Evolutionary conservation across 1,140 invertebrate species (phyloP).

Genomic region (Arion vulgaris): DNA sequence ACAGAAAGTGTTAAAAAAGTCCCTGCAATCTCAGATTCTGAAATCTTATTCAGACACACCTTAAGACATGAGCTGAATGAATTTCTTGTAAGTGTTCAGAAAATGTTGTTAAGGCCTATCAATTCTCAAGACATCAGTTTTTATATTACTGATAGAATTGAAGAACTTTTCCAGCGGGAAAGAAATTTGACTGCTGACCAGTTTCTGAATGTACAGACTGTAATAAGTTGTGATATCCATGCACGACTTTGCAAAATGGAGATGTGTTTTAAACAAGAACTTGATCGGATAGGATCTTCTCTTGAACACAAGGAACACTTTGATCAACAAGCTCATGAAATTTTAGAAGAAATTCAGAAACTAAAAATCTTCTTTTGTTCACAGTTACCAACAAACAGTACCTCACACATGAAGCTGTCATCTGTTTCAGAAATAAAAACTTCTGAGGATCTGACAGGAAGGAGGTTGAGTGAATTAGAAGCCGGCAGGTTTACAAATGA

Average conservation of each 20-base stretch:
- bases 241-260: not conserved
- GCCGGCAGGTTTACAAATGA: not conserved
- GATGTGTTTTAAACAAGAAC: not conserved
- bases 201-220: not conserved
- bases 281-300: not conserved
- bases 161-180: not conserved
- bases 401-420: not conserved
- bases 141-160: not conserved
- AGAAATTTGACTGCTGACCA: not conserved
- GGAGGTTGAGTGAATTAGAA: not conserved
- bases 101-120: not conserved
- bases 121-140: not conserved
- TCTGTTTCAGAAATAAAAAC: not conserved
- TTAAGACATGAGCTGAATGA: not conserved
- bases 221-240: not conserved
- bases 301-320: not conserved
- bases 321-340: not conserved
- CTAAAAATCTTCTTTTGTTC: not conserved
- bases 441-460: not conserved
- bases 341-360: not conserved
- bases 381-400: not conserved
- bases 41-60: not conserved
- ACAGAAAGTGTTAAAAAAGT: not conserved
- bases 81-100: conserved; percentile 3
- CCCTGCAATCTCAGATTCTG: not conserved